Percentiles rank a stretch among this genome's conserved stretches.
Evolutionary conservation across 2,888 invertebrate species (phyloP).

Genomic region (Drosophila testacea): DNA sequence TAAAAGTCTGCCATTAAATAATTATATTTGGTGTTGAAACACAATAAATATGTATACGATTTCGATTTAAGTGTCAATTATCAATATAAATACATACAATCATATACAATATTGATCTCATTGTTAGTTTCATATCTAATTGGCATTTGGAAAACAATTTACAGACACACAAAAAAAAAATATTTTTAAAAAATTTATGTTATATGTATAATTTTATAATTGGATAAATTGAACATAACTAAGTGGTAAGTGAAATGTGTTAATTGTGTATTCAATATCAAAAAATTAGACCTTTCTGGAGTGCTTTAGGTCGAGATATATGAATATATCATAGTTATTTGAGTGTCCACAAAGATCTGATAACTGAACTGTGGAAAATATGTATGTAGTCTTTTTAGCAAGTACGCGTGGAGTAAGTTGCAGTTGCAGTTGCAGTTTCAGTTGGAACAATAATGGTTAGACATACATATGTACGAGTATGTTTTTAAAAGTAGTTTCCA

Average conservation of each 20-base stretch:
- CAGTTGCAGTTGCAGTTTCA: constrained; percentile 5
- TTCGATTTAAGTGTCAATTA: constrained; percentile 38
- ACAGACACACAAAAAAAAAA: constrained; percentile 13
- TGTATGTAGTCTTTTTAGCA: constrained; percentile 2
- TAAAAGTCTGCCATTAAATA: constrained; percentile 48
- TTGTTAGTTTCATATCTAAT: constrained; percentile 53
- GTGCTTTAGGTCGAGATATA: constrained; percentile 9
- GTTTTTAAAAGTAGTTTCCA: constrained; percentile 9
- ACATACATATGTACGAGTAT: constrained; percentile 21
- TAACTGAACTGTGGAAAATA: constrained; percentile 35
- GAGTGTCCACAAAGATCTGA: constrained; percentile 23
- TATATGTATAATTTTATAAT: constrained; percentile 15
- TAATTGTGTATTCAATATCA: constrained; percentile 16
- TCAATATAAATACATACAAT: constrained; percentile 48
- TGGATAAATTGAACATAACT: constrained; percentile 29
- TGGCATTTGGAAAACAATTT: constrained; percentile 49
- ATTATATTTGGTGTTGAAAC: constrained; percentile 57
- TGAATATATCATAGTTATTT: constrained; percentile 24
- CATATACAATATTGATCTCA: constrained; percentile 51
- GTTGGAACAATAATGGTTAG: constrained; percentile 20
- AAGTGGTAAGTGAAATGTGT: constrained; percentile 27
- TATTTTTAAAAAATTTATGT: constrained; percentile 16
- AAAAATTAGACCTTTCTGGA: neutral
- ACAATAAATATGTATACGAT: constrained; percentile 49
- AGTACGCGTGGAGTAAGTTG: constrained; percentile 11